phyloP scores from a whole-genome alignment of 2,888 invertebrate species.

The Cryptophagus acutangulus region DNA sequence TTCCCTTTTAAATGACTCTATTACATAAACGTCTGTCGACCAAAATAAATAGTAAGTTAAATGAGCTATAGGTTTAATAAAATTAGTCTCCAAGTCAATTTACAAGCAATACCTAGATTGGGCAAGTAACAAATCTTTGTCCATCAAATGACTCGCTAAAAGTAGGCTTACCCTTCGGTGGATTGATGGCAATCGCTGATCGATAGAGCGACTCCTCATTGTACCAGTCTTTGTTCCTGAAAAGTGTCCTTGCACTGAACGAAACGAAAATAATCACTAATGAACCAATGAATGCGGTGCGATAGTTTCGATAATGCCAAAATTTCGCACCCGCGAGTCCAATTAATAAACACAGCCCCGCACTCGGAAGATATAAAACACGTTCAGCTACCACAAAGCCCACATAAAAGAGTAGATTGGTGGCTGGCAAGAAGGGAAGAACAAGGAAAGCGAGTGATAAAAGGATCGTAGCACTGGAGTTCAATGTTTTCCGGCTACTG shows the following conservation, averaged over 20 bases:
- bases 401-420: conserved; percentile 95
- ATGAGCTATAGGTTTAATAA: no score
- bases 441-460: conserved; percentile 72
- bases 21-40: no score
- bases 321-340: conserved; percentile 65
- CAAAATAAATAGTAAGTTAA: no score
- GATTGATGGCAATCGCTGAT: conserved; percentile 87
- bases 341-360: conserved; percentile 87
- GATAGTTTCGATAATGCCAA: conserved; percentile 43
- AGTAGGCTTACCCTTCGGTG: conserved; percentile 81
- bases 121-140: no score
- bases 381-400: conserved; percentile 98
- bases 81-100: no score
- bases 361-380: conserved; percentile 91
- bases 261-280: conserved; percentile 58
- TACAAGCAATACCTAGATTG: no score
- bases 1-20: no score
- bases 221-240: conserved; percentile 85
- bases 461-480: conserved; percentile 32
- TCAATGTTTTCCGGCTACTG: conserved; percentile 18
- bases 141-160: not conserved
- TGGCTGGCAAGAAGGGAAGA: conserved; percentile 91
- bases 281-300: conserved; percentile 49
- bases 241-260: conserved; percentile 71
- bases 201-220: conserved; percentile 90